These are phyloP conservation scores for Uromys caudimaculatus DNA, from an alignment of 2,797 vertebrate genomes.

Conservation along the genomic window DNA sequence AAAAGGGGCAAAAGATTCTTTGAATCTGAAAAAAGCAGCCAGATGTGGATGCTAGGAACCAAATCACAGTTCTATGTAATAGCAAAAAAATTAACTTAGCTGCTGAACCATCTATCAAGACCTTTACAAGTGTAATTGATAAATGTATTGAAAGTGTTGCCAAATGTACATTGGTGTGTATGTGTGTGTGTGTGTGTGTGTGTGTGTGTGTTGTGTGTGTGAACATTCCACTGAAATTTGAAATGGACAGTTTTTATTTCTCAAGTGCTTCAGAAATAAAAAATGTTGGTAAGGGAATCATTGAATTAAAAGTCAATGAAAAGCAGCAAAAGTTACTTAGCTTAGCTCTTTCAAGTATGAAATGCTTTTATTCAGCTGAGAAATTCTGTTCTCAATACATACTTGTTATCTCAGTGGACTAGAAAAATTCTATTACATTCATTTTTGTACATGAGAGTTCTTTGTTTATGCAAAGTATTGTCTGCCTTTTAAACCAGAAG, in stretches of 20 bases:
- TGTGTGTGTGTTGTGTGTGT: not conserved
- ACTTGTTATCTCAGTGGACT: not conserved
- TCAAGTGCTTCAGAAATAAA: conserved; percentile 1
- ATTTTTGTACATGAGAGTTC: not conserved
- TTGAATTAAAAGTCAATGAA: conserved; percentile 38
- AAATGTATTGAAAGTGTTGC: not conserved
- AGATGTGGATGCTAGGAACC: not conserved
- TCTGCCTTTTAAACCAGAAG: conserved; percentile 22
- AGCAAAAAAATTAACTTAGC: not conserved
- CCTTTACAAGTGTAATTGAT: not conserved
- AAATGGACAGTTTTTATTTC: not conserved
- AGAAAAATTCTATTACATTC: not conserved
- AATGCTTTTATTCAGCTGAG: not conserved
- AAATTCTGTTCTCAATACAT: not conserved
- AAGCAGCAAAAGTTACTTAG: not conserved
- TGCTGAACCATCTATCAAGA: not conserved
- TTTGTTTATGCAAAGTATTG: not conserved
- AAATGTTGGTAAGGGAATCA: conserved; percentile 21
- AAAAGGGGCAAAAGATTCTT: not conserved
- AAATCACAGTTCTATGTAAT: not conserved
- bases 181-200: no score
- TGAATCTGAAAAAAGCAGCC: not conserved
- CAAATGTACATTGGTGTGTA: not conserved
- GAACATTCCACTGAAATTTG: not conserved
- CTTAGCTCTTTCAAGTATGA: not conserved